A percentile compares a stretch with the other conserved stretches of the same genome.
Evolutionary conservation across 1,140 invertebrate species (phyloP).

Genomic region (Zophobas atratus): DNA sequence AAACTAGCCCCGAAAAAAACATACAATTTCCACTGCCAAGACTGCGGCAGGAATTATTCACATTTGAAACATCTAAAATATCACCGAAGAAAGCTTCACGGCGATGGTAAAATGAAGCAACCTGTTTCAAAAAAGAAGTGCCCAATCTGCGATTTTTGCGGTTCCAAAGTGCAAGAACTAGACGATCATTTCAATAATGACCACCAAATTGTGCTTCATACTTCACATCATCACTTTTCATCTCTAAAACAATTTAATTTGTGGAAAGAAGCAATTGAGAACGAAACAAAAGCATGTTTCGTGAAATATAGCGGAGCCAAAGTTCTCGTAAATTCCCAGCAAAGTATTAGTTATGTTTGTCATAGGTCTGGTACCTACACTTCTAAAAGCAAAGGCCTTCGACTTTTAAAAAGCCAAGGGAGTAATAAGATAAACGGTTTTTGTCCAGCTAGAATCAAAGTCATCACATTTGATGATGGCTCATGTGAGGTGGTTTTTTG

Average conservation of each 20-base stretch:
- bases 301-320: background rate
- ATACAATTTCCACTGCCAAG: too few species aligned
- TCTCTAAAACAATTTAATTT: background rate
- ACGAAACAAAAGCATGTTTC: background rate
- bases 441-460: slow-evolving; percentile 42
- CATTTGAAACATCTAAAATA: too few species aligned
- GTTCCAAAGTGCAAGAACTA: too few species aligned
- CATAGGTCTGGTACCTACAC: slow-evolving; percentile 15
- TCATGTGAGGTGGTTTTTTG: slow-evolving; percentile 41
- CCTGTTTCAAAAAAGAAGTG: too few species aligned
- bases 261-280: background rate
- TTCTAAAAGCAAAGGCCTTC: slow-evolving; percentile 41
- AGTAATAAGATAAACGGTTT: slow-evolving; percentile 50
- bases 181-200: too few species aligned
- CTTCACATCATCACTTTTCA: background rate
- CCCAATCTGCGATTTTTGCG: too few species aligned
- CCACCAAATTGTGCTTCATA: too few species aligned
- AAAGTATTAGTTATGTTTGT: background rate
- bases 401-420: slow-evolving; percentile 44
- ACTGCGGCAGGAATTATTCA: too few species aligned
- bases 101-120: too few species aligned
- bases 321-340: background rate
- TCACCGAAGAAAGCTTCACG: too few species aligned
- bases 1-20: too few species aligned
- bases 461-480: slow-evolving; percentile 12